These are phyloP conservation scores for Brachyhypopomus gauderio DNA, from an alignment of 2,113 vertebrate genomes.

Conservation along the genomic window DNA sequence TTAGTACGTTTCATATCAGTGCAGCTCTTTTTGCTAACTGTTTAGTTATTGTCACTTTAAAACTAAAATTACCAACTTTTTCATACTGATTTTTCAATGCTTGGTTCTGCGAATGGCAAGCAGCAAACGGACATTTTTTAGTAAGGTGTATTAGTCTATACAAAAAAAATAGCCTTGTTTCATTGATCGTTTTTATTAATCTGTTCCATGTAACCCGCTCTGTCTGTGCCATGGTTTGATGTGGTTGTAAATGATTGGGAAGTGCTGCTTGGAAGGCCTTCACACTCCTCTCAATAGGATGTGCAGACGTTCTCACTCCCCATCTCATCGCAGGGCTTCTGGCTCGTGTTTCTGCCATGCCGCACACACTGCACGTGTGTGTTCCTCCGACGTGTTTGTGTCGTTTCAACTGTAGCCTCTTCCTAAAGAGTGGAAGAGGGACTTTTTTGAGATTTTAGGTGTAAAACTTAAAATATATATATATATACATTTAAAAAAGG, in stretches of 20 bases:
- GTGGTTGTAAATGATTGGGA: conserved; percentile 55
- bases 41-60: conserved; percentile 20
- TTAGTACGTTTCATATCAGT: conserved; percentile 41
- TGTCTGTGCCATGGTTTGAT: conserved; percentile 49
- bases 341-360: not conserved
- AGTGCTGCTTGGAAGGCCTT: conserved; percentile 1
- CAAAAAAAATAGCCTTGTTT: conserved; percentile 50
- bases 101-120: conserved; percentile 63
- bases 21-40: not conserved
- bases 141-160: conserved; percentile 54
- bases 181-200: conserved; percentile 56
- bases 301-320: not conserved
- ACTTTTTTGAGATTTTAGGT: not conserved
- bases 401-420: not conserved
- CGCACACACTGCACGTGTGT: not conserved
- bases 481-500: not conserved
- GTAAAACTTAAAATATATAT: not conserved
- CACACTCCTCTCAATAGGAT: not conserved
- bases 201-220: conserved; percentile 57
- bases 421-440: not conserved
- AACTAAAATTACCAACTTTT: conserved; percentile 18
- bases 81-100: conserved; percentile 36
- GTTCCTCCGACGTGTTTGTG: not conserved
- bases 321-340: not conserved
- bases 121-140: conserved; percentile 71